Conservation (phyloP, 2,113 vertebrate species). For the Promerops cafer region DNA sequence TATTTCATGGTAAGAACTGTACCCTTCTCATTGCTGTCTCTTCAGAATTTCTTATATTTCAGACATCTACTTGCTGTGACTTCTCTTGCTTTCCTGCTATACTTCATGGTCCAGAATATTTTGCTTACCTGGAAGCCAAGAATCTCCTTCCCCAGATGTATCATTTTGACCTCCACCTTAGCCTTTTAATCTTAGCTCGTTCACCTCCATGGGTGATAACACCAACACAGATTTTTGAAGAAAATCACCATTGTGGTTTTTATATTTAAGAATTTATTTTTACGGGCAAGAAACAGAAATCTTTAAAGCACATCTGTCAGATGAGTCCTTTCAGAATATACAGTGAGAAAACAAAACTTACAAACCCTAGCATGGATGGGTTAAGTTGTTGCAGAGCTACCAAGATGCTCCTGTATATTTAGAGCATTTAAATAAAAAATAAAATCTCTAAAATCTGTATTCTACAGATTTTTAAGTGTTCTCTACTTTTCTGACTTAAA, state of each 20-base stretch:
- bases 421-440: neutral
- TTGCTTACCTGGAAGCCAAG: neutral
- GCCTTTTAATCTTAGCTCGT: neutral
- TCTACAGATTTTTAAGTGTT: neutral
- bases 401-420: neutral
- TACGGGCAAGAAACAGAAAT: neutral
- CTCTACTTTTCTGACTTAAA: neutral
- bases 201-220: neutral
- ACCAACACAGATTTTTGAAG: neutral
- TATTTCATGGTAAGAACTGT: neutral
- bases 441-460: neutral
- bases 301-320: neutral
- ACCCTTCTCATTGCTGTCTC: neutral
- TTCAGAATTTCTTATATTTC: neutral
- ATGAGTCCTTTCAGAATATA: neutral
- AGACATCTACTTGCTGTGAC: neutral
- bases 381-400: neutral
- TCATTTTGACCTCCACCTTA: neutral
- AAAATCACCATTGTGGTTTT: rapidly evolving
- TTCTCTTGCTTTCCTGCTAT: neutral
- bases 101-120: neutral
- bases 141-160: neutral
- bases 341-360: neutral
- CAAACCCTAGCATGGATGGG: neutral
- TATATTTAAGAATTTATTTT: neutral